Evolutionary conservation across 2,113 vertebrate species (phyloP), one percentile per base, ranked within the genome.

Genomic region (Lasiurus cinereus): DNA sequence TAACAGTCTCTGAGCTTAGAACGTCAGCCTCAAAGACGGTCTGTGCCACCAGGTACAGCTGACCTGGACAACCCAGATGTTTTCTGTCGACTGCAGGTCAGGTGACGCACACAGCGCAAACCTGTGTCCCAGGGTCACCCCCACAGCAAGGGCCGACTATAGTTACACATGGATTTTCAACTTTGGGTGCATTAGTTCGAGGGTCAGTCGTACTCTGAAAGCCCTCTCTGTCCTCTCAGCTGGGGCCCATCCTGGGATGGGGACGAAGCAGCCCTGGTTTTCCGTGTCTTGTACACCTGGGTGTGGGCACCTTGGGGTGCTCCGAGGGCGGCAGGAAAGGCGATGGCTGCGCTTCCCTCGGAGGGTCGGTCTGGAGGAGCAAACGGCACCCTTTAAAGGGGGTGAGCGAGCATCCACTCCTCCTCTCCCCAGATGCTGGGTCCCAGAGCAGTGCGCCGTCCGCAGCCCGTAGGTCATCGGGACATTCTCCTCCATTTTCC

Each of bases 301-400:
- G 3, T 13, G 77, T n/a, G 74, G 39, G 39, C 18, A 4, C 48
- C 0, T 11, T 1, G 0, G 3, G 10, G 77, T n/a, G 74, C 13
- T 4, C 2, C 0, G 0, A 3, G 0, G 0, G 36, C 2, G 46
- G 8, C 0, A 0, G 21, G 15, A n/a, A 15, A 1, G 29, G 10
- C 29, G 19, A 0, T 0, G 19, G 27, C 15, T 70, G 22, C 16
- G 4, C 5, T 6, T 6, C 8, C 3, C 8, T 54, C 66, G 18
- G 67, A 33, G 74, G 50, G 9, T 6, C 29, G 3, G 1, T 29
- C 19, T 8, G 0, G 18, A 18, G 62, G 84, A 11, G 2, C 33
- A 54, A 4, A 4, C 33, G 29, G 67, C 0, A 0, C 18, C 15
- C 3, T 39, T 7, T 22, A 31, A 5, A 19, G 0, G 33, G 10